phyloP scores from a whole-genome alignment of 2,797 vertebrate genomes.

The Phoxinus dragarum region DNA sequence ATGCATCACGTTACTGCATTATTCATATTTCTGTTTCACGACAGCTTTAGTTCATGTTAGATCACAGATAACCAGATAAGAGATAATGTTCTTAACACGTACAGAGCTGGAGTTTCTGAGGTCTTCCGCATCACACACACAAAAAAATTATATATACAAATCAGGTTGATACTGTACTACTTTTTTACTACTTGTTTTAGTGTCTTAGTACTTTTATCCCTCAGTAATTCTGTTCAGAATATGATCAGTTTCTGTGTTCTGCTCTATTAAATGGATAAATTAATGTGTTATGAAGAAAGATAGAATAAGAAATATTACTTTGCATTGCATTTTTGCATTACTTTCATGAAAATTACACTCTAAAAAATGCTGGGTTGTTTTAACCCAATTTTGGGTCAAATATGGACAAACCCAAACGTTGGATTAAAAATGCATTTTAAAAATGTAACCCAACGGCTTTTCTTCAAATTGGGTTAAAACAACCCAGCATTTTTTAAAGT shows the following conservation, averaged over 20 bases:
- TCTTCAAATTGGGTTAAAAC: too few species aligned
- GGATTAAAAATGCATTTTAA: too few species aligned
- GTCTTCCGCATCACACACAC: not conserved
- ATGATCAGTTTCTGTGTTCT: not conserved
- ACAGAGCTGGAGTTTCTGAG: not conserved
- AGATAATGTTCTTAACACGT: not conserved
- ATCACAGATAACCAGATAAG: not conserved
- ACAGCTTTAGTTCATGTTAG: not conserved
- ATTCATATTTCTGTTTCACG: not conserved
- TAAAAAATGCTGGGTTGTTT: too few species aligned
- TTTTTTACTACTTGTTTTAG: not conserved
- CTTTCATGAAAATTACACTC: not conserved
- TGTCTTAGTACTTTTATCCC: not conserved
- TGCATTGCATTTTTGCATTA: not conserved
- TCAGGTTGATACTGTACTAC: not conserved
- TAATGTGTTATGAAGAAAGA: not conserved
- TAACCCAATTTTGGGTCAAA: too few species aligned
- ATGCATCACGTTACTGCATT: not conserved
- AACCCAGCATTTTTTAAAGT: too few species aligned
- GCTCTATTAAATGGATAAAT: not conserved
- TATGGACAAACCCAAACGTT: too few species aligned
- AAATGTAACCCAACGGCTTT: too few species aligned
- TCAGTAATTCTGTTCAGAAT: not conserved
- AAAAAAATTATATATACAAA: too few species aligned
- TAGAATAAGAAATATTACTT: not conserved